phyloP scores from a whole-genome alignment of 2,113 vertebrate species.

The Eptatretus burgeri region DNA sequence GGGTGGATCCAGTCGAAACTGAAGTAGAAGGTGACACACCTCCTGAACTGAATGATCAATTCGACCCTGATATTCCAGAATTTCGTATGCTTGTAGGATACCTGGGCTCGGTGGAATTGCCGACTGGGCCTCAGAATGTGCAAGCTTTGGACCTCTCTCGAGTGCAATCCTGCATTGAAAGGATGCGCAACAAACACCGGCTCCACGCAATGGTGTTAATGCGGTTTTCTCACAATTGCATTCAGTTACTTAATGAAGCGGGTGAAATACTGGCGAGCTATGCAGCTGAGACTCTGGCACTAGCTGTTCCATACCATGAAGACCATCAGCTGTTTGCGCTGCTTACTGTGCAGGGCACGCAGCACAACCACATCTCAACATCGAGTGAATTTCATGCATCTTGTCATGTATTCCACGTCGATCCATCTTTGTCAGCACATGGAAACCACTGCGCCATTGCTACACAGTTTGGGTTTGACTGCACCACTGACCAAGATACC shows the following conservation, averaged over 20 bases:
- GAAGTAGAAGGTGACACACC: too few species aligned
- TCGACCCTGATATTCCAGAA: too few species aligned
- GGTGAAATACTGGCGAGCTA: not conserved
- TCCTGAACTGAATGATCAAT: too few species aligned
- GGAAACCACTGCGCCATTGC: not conserved
- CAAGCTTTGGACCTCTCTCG: not conserved
- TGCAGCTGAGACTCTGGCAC: not conserved
- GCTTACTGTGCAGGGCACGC: too few species aligned
- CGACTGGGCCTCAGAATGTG: not conserved
- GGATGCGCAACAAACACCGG: constrained; percentile 5
- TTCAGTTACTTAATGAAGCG: constrained; percentile 1
- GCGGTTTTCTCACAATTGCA: not conserved
- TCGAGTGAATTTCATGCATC: not conserved
- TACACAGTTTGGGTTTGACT: not conserved
- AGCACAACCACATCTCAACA: too few species aligned
- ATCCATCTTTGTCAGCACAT: not conserved
- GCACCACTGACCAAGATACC: constrained; percentile 4
- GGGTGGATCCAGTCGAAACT: too few species aligned
- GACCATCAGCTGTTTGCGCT: too few species aligned
- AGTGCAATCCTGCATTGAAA: not conserved
- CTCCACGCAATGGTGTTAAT: not conserved
- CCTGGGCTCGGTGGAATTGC: not conserved
- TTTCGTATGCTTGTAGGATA: not conserved
- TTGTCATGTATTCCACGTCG: not conserved
- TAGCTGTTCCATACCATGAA: not conserved